Evolutionary conservation across 2,888 invertebrate genomes (phyloP).

Genomic region (Philereme vetulata): DNA sequence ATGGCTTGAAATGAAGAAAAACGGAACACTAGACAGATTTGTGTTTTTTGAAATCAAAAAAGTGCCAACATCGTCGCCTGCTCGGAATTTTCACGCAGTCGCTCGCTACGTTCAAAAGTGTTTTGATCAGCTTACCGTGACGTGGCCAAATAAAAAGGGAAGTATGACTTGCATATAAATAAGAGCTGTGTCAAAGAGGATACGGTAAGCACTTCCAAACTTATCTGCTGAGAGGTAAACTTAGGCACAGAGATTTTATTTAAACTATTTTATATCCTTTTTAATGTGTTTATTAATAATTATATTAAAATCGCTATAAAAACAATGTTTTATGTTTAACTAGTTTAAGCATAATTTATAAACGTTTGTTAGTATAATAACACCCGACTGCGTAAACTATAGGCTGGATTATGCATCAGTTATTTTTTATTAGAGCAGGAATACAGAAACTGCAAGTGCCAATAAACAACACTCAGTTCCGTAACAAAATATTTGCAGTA

Average conservation of each 20-base stretch:
- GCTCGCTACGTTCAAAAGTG: constrained; percentile 47
- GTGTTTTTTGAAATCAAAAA: constrained; percentile 33
- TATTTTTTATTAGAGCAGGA: too few relatives aligned
- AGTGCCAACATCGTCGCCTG: constrained; percentile 34
- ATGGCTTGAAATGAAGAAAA: background rate
- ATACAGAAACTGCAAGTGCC: too few relatives aligned
- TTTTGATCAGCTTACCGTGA: constrained; percentile 63
- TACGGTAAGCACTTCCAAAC: constrained; percentile 33
- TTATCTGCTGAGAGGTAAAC: background rate
- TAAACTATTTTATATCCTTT: background rate
- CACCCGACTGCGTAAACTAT: too few relatives aligned
- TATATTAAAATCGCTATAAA: too few relatives aligned
- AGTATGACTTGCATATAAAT: constrained; percentile 58
- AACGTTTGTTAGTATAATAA: too few relatives aligned
- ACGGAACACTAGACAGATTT: constrained; percentile 24
- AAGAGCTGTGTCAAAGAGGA: constrained; percentile 47
- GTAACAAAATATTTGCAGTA: too few relatives aligned
- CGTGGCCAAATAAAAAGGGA: constrained; percentile 54
- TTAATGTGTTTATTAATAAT: background rate
- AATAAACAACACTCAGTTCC: too few relatives aligned
- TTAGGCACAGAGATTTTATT: background rate
- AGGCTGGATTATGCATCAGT: too few relatives aligned
- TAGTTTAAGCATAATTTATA: too few relatives aligned
- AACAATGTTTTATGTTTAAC: too few relatives aligned
- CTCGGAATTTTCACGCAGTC: constrained; percentile 42